A percentile compares a stretch with the other conserved stretches of the same genome.
Conservation (phyloP, 2,888 invertebrate species). For the Microchrysa polita region DNA sequence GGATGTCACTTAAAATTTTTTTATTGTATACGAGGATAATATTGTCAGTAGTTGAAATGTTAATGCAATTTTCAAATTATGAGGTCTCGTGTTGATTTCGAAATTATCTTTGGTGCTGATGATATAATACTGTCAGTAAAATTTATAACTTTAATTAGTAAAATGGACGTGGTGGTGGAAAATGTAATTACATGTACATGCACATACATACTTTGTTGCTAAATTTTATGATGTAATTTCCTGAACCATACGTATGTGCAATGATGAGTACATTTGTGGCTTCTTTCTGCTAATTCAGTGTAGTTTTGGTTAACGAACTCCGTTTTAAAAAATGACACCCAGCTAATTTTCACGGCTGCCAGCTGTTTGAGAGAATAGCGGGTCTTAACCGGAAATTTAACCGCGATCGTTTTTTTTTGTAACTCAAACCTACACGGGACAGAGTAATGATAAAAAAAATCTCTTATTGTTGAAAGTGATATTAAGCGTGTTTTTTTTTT, state of each 20-base stretch:
- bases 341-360: too few relatives aligned
- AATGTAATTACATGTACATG: neutral
- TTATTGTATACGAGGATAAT: conserved; percentile 6
- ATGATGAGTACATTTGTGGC: too few relatives aligned
- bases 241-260: too few relatives aligned
- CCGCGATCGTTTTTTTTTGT: neutral
- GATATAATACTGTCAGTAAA: neutral
- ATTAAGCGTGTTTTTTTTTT: too few relatives aligned
- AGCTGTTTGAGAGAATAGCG: too few relatives aligned
- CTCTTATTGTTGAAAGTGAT: too few relatives aligned
- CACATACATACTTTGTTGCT: too few relatives aligned
- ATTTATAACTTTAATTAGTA: conserved; percentile 7
- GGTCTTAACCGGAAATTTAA: too few relatives aligned
- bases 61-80: conserved; percentile 16
- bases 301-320: too few relatives aligned
- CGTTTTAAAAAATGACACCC: too few relatives aligned
- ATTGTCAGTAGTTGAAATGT: conserved; percentile 26
- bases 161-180: neutral
- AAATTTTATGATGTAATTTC: too few relatives aligned
- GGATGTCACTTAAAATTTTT: conserved; percentile 20
- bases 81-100: neutral
- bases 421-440: neutral
- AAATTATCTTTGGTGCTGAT: neutral
- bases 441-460: neutral
- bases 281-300: too few relatives aligned